A percentile compares a stretch with the other conserved stretches of the same genome.
phyloP scores from a whole-genome alignment of 2,797 vertebrate genomes.

The Harpagifer antarcticus region DNA sequence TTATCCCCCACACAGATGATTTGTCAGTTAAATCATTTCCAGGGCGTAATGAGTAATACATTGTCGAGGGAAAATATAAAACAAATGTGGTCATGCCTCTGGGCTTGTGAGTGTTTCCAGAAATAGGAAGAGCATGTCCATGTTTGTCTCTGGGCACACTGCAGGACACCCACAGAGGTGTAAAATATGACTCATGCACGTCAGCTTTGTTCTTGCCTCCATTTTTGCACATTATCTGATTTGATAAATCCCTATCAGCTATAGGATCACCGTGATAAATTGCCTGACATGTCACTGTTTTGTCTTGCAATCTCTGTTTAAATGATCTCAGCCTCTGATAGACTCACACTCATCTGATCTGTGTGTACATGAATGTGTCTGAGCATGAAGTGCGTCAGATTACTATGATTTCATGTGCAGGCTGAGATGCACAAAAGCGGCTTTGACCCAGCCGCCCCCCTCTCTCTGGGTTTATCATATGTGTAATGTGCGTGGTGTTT shows the following conservation, averaged over 20 bases:
- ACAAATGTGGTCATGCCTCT: slow-evolving; percentile 38
- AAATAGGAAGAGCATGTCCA: slow-evolving; percentile 36
- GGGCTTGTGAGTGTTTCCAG: slow-evolving; percentile 33
- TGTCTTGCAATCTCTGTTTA: slow-evolving; percentile 54
- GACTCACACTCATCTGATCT: slow-evolving; percentile 15
- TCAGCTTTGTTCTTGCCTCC: slow-evolving; percentile 42
- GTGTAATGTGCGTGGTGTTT: slow-evolving; percentile 44
- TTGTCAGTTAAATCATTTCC: slow-evolving; percentile 9
- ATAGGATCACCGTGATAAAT: slow-evolving; percentile 28
- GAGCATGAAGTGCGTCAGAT: slow-evolving; percentile 46
- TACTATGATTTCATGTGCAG: slow-evolving; percentile 40
- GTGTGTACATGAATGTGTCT: slow-evolving; percentile 43
- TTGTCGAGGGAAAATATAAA: slow-evolving; percentile 17
- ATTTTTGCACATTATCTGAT: slow-evolving; percentile 35
- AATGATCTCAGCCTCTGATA: slow-evolving; percentile 60
- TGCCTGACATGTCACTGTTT: slow-evolving; percentile 43
- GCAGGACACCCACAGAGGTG: slow-evolving; percentile 65
- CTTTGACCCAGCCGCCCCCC: slow-evolving; percentile 17
- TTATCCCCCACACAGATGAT: slow-evolving; percentile 13
- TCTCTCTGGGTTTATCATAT: slow-evolving; percentile 3
- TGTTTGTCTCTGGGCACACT: slow-evolving; percentile 26
- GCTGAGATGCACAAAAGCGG: slow-evolving; percentile 36
- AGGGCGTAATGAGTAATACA: slow-evolving; percentile 10
- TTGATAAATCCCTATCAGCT: slow-evolving; percentile 39
- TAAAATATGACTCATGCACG: slow-evolving; percentile 43